Evolutionary conservation across 2,797 vertebrate genomes (phyloP), one percentile per base, ranked within the genome.

Genomic region (Varecia variegata): DNA sequence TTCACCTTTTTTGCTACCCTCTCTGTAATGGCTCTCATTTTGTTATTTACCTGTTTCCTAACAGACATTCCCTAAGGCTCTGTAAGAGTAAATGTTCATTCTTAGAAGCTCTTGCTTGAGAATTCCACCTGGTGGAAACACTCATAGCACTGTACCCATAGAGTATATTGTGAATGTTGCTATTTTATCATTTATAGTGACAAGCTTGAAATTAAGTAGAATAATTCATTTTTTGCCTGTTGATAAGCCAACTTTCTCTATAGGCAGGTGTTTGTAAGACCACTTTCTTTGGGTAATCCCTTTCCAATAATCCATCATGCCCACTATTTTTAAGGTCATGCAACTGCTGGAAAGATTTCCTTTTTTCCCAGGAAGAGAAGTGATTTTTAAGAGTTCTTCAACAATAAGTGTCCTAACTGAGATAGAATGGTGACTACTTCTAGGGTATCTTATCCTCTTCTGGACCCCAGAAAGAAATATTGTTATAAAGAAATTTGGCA

Each of bases 81-180:
- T 88, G 4, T 18, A 79, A 23, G 15, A 89, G 60, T 68, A 56
- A 77, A 83, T 67, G 32, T 50, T 93, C 81, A 73, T 94, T 93
- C 71, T 85, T 62, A 88, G 71, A 95, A 89, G 79, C 38, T 94
- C 60, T 45, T 94, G 35, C n/a, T 25, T 38, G 71, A 97, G 76
- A 97, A 94, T 82, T 88, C 73, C 52, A 93, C 56, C 70, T 40
- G n/a, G n/a, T 85, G 11, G 56, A 74, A 90, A 94, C 89, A 76
- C 25, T 94, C 38, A 38, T 15, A 97, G 68, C 30, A 14, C 1
- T 60, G 30, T 94, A 87, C 68, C 81, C 60, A 60, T 1, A 95
- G 84, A 96, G 54, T 93, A 56, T 12, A 85, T 83, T 90, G 80
- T 27, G n/a, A 87, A 68, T 0, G 0, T 35, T 88, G 54, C 58